phyloP scores from a whole-genome alignment of 2,797 vertebrate genomes.

The Coregonus sp. region DNA sequence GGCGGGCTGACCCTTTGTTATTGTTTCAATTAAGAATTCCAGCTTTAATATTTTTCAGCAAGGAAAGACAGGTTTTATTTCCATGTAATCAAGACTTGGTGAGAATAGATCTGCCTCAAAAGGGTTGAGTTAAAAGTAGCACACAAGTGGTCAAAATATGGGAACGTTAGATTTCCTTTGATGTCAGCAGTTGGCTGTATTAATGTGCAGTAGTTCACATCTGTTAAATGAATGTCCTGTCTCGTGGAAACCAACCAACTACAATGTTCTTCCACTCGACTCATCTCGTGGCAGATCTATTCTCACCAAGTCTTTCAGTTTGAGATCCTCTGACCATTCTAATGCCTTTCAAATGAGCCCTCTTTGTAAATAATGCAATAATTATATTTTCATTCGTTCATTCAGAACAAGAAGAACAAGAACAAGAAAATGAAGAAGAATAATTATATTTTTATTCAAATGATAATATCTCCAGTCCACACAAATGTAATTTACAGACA shows the following conservation, averaged over 20 bases:
- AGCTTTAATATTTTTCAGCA: not conserved
- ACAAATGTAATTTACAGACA: no score
- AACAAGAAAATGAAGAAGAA: no score
- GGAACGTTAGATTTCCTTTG: conserved; percentile 15
- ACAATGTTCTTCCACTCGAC: not conserved
- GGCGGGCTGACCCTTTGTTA: no score
- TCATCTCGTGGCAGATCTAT: not conserved
- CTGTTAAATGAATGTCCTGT: conserved; percentile 15
- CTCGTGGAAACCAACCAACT: not conserved
- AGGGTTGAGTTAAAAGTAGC: conserved; percentile 15
- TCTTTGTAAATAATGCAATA: not conserved
- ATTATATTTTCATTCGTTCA: not conserved
- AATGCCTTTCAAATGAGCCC: not conserved
- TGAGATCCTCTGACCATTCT: not conserved
- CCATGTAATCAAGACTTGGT: not conserved
- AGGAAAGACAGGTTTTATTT: not conserved
- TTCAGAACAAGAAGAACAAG: no score
- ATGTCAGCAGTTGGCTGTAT: conserved; percentile 10
- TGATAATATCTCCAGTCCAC: no score
- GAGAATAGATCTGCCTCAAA: not conserved
- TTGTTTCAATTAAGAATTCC: no score
- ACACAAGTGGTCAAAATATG: conserved; percentile 1
- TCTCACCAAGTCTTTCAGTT: not conserved
- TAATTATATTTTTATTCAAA: no score
- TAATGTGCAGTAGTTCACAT: conserved; percentile 5